Evolutionary conservation across 1,140 invertebrate species (phyloP).

Genomic region (Meloidogyne exigua): DNA sequence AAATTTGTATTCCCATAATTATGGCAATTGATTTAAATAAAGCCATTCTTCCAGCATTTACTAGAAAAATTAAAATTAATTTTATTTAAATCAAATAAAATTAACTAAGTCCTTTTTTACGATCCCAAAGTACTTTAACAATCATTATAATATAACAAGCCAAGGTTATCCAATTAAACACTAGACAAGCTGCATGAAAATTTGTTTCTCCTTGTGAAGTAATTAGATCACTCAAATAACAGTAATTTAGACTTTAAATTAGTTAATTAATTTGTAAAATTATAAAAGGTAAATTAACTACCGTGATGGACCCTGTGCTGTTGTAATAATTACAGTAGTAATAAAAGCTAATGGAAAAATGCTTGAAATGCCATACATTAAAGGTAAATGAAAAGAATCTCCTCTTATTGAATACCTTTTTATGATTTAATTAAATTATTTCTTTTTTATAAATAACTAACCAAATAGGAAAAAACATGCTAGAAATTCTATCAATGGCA

Average conservation of each 20-base stretch:
- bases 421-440: background rate
- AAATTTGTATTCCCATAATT: background rate
- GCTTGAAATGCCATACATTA: background rate
- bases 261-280: background rate
- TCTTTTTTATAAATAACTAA: background rate
- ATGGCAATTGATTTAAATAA: background rate
- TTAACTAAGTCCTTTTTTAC: background rate
- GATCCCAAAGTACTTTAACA: slow-evolving; percentile 1
- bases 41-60: background rate
- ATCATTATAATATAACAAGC: slow-evolving; percentile 2
- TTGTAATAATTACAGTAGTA: slow-evolving; percentile 5
- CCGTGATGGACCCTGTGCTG: background rate
- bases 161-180: background rate
- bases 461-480: slow-evolving; percentile 13
- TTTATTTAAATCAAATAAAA: no score
- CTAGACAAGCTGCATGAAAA: background rate
- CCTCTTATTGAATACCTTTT: background rate
- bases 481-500: background rate
- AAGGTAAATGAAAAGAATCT: background rate
- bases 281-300: background rate
- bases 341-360: background rate
- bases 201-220: background rate
- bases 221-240: background rate
- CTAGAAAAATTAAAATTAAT: background rate
- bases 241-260: background rate